These are phyloP conservation scores for Ictalurus furcatus DNA, from an alignment of 2,113 vertebrate species.

Conservation along the genomic window DNA sequence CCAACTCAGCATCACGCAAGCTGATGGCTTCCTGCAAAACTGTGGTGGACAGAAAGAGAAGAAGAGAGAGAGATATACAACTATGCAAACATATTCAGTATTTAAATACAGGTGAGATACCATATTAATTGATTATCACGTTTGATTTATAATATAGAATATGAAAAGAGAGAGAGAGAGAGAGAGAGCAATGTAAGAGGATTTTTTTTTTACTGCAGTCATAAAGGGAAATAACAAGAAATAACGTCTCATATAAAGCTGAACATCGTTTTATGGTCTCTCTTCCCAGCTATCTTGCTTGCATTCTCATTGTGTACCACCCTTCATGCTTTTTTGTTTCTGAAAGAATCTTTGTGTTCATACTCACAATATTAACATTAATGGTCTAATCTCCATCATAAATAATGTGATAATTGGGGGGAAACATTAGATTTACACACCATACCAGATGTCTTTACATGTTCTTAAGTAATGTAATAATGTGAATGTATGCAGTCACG, in stretches of 20 bases:
- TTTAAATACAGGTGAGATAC: not conserved
- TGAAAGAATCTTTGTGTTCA: not conserved
- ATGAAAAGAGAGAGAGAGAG: constrained; percentile 14
- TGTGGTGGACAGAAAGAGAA: constrained; percentile 12
- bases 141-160: not conserved
- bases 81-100: not conserved
- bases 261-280: not conserved
- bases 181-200: not conserved
- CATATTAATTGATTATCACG: not conserved
- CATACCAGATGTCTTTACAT: not conserved
- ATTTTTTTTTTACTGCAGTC: not conserved
- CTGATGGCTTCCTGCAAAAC: constrained; percentile 97
- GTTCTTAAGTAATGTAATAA: not conserved
- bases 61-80: not conserved
- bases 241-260: not conserved
- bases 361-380: not conserved
- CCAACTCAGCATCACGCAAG: constrained; percentile 88
- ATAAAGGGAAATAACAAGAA: not conserved
- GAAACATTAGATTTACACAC: not conserved
- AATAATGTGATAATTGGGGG: not conserved
- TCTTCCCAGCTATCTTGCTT: not conserved
- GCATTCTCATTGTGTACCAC: not conserved
- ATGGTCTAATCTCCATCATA: not conserved
- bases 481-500: not conserved
- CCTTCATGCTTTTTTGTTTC: not conserved